Percentiles rank a stretch among this genome's conserved stretches.
phyloP scores from a whole-genome alignment of 2,113 vertebrate species.

The Triplophysa dalaica region DNA sequence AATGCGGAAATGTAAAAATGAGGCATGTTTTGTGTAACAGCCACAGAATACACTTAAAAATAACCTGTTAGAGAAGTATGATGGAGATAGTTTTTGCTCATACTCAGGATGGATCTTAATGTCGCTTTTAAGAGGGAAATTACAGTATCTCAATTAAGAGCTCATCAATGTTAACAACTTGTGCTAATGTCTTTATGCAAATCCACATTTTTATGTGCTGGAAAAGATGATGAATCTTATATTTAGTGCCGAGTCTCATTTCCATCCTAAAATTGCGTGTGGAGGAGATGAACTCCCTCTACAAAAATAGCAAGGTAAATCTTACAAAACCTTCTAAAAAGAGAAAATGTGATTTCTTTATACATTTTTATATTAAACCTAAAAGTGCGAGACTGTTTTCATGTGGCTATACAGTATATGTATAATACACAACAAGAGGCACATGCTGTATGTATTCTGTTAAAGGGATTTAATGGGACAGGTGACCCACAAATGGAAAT shows the following conservation, averaged over 20 bases:
- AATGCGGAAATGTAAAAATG: background rate
- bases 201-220: constrained; percentile 66
- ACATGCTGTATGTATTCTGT: too few relatives aligned
- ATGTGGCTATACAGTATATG: too few relatives aligned
- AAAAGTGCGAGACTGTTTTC: too few relatives aligned
- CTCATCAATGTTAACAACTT: constrained; percentile 73
- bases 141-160: constrained; percentile 59
- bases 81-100: background rate
- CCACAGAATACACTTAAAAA: background rate
- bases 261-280: constrained; percentile 47
- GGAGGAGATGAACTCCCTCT: too few relatives aligned
- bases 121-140: constrained; percentile 10
- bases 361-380: too few relatives aligned
- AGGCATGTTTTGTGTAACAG: background rate
- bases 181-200: constrained; percentile 60
- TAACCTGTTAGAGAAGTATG: background rate
- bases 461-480: too few relatives aligned
- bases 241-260: constrained; percentile 62
- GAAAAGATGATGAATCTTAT: constrained; percentile 63
- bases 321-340: background rate
- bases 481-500: too few relatives aligned
- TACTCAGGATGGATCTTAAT: background rate
- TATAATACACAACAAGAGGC: too few relatives aligned
- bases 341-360: background rate
- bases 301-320: constrained; percentile 2